Base-by-base conservation (phyloP, 2,888 invertebrate genomes). In the Dascillus cervinus region DNA sequence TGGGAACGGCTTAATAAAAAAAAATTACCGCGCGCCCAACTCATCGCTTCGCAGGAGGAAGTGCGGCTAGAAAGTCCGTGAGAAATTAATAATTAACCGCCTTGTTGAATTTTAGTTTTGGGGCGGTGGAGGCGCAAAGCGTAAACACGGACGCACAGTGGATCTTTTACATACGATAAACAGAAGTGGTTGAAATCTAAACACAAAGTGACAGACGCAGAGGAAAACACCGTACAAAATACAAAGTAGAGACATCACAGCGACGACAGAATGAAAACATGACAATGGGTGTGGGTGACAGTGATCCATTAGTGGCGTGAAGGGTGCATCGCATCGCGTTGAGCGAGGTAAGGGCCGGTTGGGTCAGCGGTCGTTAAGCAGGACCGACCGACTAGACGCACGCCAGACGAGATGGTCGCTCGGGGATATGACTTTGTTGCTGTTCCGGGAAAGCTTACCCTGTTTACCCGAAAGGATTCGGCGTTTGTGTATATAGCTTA, bases 381-480 rank as follows among this genome's bases (percentile, higher is more conserved):
- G 42, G 35, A 26, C 43, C 39, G 34, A 30, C 37, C 45, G 59
- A 52, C 60, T 60, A 60, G 61, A 62, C 59, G 37, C 37, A 45
- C 43, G 47, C 56, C 58, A 56, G 58, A 56, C 56, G 41, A 46
- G 50, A 52, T 52, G 47, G 51, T 50, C 54, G 55, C 53, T 49
- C 50, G 53, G 53, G 56, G 55, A 56, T 56, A 54, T 53, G 50
- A 53, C 52, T 55, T 49, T 52, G 49, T 47, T 47, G 53, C 44
- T 52, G 50, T 51, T 50, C 52, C 50, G 52, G 50, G 52, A 50
- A 56, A 54, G 47, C 51, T 51, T 48, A 40, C 49, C 52, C 50
- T 46, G 47, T 50, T 51, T 50, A 47, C 48, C 48, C 53, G 52
- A 55, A 58, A 55, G 56, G 56, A 55, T 56, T 56, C 55, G 50